Conservation (phyloP, 92 coral and sea anemone species). For the Phymanthus crucifer region DNA sequence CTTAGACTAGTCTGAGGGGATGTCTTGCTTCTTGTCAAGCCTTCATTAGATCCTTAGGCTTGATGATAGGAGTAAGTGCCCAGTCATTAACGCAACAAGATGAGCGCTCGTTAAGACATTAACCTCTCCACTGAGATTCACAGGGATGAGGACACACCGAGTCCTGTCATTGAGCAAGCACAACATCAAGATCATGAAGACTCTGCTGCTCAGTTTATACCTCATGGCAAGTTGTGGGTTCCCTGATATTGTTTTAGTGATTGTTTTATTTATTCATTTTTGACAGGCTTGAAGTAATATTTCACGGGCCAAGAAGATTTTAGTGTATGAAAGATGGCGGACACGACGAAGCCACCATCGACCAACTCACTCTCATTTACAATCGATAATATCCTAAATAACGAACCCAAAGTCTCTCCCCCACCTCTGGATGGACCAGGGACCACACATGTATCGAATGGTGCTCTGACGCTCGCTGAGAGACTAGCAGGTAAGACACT, state of each 20-base stretch:
- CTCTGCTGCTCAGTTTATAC: neutral
- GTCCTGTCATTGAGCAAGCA: too few species aligned
- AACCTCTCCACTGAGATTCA: neutral
- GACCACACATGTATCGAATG: conserved; percentile 2
- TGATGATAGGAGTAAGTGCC: neutral
- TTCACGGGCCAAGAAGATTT: neutral
- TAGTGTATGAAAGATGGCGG: conserved; percentile 12
- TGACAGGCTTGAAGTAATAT: neutral
- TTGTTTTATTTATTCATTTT: neutral
- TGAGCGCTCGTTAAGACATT: neutral
- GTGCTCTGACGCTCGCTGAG: conserved; percentile 82
- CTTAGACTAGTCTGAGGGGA: neutral
- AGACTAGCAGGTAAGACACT: conserved; percentile 79
- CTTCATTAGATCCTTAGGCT: neutral
- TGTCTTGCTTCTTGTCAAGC: neutral
- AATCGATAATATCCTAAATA: conserved; percentile 34
- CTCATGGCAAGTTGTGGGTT: neutral
- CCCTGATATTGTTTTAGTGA: neutral
- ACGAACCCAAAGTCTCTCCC: neutral
- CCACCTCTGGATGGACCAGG: neutral
- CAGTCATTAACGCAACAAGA: neutral
- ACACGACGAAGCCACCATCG: conserved; percentile 10
- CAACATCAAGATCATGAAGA: neutral
- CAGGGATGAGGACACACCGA: neutral
- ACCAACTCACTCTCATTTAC: conserved; percentile 34